Evolutionary conservation across 1,140 invertebrate species (phyloP), one percentile per base, ranked within the genome.

Genomic region (Tetramorium simillimum): DNA sequence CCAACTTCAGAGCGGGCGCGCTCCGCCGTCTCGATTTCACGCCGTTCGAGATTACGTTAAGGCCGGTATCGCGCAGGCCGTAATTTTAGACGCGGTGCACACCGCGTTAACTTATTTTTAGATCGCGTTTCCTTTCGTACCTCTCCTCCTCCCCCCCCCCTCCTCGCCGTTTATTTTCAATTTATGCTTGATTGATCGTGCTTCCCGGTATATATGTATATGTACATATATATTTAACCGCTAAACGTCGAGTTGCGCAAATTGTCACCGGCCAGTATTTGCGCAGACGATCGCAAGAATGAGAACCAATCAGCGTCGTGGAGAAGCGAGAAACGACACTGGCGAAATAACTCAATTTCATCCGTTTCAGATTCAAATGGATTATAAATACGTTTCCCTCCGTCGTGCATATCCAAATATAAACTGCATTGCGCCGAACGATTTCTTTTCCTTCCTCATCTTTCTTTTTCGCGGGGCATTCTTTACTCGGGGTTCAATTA

Each of bases 1-100:
- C 21, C 16, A 56, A 46, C 37, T 67, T 67, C 40, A 21, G 40
- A 40, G n/a, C 53, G 12, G 33, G 16, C 33, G 16, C 33, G 9
- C 16, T 21, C 12, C 40, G 40, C 40, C 56, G 46, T 43, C 49
- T 69, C 46, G 40, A 78, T 43, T 65, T 43, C 56, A n/a, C 16
- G 40, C 58, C 33, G 18, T 28, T 63, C 40, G 58, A 78, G 21
- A 63, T 78, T 63, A 46, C 56, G 58, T 60, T 60, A 12, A 43
- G 6, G 51, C 49, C n/a, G 21, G 21, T 65, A 80, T 67, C 33
- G 33, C 9, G n/a, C 10, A n/a, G 9, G 12, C n/a, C 24, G 67
- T 58, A 14, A 60, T 33, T 69, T 51, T 53, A 69, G 60, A 80
- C 62, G 62, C 60, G 3, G 33, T 37, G 14, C 9, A n/a, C 16